Evolutionary conservation across 2,797 vertebrate species (phyloP).

Genomic region (Urosaurus nigricauda): DNA sequence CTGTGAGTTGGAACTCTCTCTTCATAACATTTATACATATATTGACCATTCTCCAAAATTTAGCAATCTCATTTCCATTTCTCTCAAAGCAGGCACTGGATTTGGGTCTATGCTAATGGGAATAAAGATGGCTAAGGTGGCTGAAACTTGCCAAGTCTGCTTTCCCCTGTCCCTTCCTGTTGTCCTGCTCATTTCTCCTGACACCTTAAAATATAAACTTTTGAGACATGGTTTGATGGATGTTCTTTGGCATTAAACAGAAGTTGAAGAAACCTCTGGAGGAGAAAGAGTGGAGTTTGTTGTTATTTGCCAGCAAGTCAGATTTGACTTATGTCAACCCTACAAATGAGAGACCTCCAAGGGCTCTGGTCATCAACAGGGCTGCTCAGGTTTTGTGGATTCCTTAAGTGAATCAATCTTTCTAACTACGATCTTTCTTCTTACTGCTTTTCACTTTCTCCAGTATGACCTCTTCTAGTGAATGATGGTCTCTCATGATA

Average conservation of each 20-base stretch:
- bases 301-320: too few relatives aligned
- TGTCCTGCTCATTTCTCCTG: conserved; percentile 23
- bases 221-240: conserved; percentile 14
- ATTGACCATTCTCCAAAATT: background rate
- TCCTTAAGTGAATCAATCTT: too few relatives aligned
- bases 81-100: background rate
- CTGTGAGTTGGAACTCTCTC: conserved; percentile 1
- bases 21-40: accelerated
- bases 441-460: background rate
- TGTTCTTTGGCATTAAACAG: conserved; percentile 16
- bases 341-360: too few relatives aligned
- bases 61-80: background rate
- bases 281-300: conserved; percentile 14
- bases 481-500: background rate
- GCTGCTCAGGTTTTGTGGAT: too few relatives aligned
- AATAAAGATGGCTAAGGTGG: background rate
- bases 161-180: background rate
- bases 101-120: background rate
- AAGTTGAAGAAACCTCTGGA: background rate
- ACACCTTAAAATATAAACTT: background rate
- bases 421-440: background rate
- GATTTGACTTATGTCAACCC: too few relatives aligned
- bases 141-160: background rate
- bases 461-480: background rate
- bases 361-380: too few relatives aligned